Base-by-base conservation (phyloP, 1,140 invertebrate species). In the Panagrolaimus sp. region DNA sequence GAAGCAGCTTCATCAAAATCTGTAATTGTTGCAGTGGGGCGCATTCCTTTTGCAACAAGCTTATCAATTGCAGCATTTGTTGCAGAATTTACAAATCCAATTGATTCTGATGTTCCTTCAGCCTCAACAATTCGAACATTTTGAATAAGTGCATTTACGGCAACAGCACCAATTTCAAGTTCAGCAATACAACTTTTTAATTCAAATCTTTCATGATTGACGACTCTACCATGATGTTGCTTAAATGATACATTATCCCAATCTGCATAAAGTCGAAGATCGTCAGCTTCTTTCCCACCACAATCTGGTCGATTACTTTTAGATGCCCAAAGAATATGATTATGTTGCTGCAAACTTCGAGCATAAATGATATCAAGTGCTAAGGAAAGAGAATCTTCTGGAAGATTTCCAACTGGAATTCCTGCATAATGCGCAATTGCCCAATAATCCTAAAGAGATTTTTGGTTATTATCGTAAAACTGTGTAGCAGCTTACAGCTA, bases 291-390 rank as follows among this genome's bases (percentile, higher is more conserved):
- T 76, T 93, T 90, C 0, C 95, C 95, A 7, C 96, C 96, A 25
- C 98, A 87, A 86, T 99, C 96, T 0, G 96, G 96, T 65, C 90
- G 87, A 68, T 93, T 91, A 0, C 89, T 89, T 7, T 88, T 86
- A 0, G 94, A 96, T 83, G 91, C 93, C 96, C 95, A 99, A 1
- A 97, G 84, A 1, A 97, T 87, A 83, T 93, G 94, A 84, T 96
- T 97, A 74, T 96, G 89, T 74, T 91, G 91, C 51, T 79, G 0
- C 91, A 90, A 13, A 90, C 87, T 31, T 16, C 71, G 38, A 11
- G 70, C 70, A 63, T 66, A 78, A 11, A 67, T 71, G 11, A 53
- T 53, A 63, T 78, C 73, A 76, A 84, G 69, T 83, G 80, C 13
- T 86, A 78, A 47, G 81, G 81, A 46, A 81, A 74, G 48, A 84